A percentile compares a stretch with the other conserved stretches of the same genome.
phyloP scores from a whole-genome alignment of 2,888 invertebrate species.

The Melieria omissa region DNA sequence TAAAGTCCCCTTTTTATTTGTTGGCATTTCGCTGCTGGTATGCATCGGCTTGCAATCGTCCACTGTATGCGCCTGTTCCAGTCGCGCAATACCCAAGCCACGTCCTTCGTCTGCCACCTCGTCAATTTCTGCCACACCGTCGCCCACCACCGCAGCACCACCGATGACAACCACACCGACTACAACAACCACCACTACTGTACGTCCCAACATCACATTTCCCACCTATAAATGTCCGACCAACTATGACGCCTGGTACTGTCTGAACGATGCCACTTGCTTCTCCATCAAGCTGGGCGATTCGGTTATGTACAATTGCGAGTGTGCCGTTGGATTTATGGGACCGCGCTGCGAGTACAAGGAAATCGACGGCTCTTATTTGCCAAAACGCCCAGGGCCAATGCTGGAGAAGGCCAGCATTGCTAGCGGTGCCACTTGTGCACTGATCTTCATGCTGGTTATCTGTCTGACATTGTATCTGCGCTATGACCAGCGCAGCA shows the following conservation, averaged over 20 bases:
- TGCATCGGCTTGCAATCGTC: conserved; percentile 14
- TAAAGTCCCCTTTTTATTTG: too few relatives aligned
- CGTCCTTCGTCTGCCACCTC: conserved; percentile 66
- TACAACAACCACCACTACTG: conserved; percentile 78
- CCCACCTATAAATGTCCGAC: conserved; percentile 93
- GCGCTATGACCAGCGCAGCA: conserved; percentile 60
- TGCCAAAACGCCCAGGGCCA: conserved; percentile 76
- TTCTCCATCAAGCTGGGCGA: conserved; percentile 95
- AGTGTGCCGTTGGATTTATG: conserved; percentile 94
- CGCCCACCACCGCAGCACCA: conserved; percentile 39
- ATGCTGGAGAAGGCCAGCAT: conserved; percentile 85
- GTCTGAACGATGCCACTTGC: conserved; percentile 93
- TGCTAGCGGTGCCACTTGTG: conserved; percentile 80
- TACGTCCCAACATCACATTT: conserved; percentile 94
- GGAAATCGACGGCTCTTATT: conserved; percentile 94
- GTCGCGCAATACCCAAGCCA: conserved; percentile 78
- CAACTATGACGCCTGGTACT: conserved; percentile 93
- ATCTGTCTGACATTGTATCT: conserved; percentile 71
- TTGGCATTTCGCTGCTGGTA: background rate
- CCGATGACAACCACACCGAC: conserved; percentile 71
- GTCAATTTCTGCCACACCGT: conserved; percentile 43
- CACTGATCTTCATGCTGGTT: conserved; percentile 71
- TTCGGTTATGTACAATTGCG: conserved; percentile 93
- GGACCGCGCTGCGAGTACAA: conserved; percentile 96
- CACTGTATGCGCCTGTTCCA: conserved; percentile 60